Percentiles rank a stretch among this genome's conserved stretches.
Evolutionary conservation across 2,797 vertebrate genomes (phyloP).

Genomic region (Chloroceryle inda): DNA sequence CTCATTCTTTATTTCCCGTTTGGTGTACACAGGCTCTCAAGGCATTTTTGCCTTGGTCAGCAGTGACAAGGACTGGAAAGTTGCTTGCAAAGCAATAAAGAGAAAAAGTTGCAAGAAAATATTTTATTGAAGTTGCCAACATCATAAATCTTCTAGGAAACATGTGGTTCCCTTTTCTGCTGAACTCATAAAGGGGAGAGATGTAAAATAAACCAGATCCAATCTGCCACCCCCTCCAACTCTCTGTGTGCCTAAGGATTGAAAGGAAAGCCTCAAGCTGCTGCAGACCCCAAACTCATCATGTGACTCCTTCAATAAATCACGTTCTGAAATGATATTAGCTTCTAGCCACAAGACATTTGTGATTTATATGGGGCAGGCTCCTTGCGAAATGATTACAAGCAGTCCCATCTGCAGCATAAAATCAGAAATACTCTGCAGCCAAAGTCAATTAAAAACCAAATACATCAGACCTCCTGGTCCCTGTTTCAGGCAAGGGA

Average conservation of each 20-base stretch:
- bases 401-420: neutral
- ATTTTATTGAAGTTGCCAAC: neutral
- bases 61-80: neutral
- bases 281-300: neutral
- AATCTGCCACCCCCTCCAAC: neutral
- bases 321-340: neutral
- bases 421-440: neutral
- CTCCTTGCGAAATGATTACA: neutral
- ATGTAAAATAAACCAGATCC: neutral
- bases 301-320: slow-evolving; percentile 32
- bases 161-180: neutral
- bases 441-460: neutral
- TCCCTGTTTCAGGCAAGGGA: neutral
- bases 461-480: neutral
- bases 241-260: neutral
- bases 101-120: neutral
- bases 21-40: neutral
- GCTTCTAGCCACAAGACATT: slow-evolving; percentile 8
- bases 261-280: neutral
- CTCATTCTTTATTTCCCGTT: neutral
- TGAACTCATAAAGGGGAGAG: neutral
- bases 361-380: neutral
- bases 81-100: slow-evolving; percentile 21
- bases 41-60: slow-evolving; percentile 5
- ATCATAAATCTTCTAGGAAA: neutral